Evolutionary conservation across 1,140 invertebrate species (phyloP).

Genomic region (Leptopilina boulardi): DNA sequence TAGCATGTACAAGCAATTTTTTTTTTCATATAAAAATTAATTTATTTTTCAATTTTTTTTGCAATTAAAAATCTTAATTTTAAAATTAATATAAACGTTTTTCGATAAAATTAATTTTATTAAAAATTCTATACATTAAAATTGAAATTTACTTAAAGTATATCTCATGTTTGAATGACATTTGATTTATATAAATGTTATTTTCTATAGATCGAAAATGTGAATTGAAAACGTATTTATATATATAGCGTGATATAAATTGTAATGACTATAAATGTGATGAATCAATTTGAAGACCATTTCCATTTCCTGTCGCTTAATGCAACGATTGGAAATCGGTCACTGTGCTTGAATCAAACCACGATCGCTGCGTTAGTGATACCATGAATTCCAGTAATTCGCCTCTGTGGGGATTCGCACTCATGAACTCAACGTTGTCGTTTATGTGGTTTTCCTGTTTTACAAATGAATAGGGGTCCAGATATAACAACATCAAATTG

Average conservation of each 20-base stretch:
- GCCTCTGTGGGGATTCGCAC: conserved; percentile 5
- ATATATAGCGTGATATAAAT: background rate
- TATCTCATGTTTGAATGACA: too few species aligned
- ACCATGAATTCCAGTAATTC: conserved; percentile 14
- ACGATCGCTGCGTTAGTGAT: conserved; percentile 2
- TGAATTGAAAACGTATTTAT: background rate
- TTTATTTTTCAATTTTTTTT: too few species aligned
- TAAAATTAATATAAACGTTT: too few species aligned
- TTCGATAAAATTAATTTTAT: too few species aligned
- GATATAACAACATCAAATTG: conserved; percentile 3
- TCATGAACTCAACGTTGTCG: conserved; percentile 16
- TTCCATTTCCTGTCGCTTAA: conserved; percentile 1
- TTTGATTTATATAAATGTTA: too few species aligned
- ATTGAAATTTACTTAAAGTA: too few species aligned
- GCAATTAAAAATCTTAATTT: too few species aligned
- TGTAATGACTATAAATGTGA: conserved; percentile 8
- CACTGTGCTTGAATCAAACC: conserved; percentile 16
- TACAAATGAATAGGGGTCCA: conserved; percentile 1
- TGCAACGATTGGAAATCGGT: conserved; percentile 12
- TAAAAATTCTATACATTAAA: too few species aligned
- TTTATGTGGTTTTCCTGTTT: conserved; percentile 17
- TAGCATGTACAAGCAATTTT: too few species aligned
- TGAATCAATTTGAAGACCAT: conserved; percentile 6
- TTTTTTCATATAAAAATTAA: too few species aligned
- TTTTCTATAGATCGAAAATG: too few species aligned